Evolutionary conservation across 2,888 invertebrate genomes (phyloP), one percentile per base, ranked within the genome.

Genomic region (Melanophora roralis): DNA sequence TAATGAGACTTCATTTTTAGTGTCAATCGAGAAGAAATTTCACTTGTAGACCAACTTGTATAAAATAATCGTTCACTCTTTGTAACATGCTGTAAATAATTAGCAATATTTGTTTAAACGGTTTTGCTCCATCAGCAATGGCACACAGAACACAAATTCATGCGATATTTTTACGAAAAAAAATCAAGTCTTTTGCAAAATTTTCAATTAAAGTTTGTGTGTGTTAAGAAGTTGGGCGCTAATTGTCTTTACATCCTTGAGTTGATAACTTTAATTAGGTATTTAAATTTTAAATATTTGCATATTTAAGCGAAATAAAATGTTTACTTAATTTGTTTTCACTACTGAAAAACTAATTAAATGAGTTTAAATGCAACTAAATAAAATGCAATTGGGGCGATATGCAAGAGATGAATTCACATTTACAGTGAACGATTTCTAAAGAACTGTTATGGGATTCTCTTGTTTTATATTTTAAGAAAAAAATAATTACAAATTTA

Each of bases 161-260:
- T 27, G 27, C 6, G 27, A 27, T 27, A 27, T 27, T 8, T 45
- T 45, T 16, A 59, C 19, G 49, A 60, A 16, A 14, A 51, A 8
- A 40, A 11, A 21, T 38, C 9, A 69, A 57, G 12, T 45, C 16
- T 36, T 53, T 12, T 53, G 23, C 0, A 32, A 47, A 38, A 38
- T 55, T 19, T 57, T 57, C 9, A 40, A 65, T 47, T 38, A 21
- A n/a, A 32, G 40, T 71, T 49, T 43, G 65, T 53, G 53, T 21
- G 64, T 49, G 23, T 59, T 60, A 40, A 72, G 62, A 72, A 83
- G 84, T 83, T 84, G 82, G 86, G 86, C 87, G 86, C 86, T 87
- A 87, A 87, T 87, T 87, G 87, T 85, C 88, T 88, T 87, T 87
- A 87, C 85, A 87, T 87, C 87, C 87, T 87, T 87, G 84, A 86